Percentiles rank a stretch among this genome's conserved stretches.
phyloP scores from a whole-genome alignment of 2,113 vertebrate genomes.

The Cebidichthys violaceus region DNA sequence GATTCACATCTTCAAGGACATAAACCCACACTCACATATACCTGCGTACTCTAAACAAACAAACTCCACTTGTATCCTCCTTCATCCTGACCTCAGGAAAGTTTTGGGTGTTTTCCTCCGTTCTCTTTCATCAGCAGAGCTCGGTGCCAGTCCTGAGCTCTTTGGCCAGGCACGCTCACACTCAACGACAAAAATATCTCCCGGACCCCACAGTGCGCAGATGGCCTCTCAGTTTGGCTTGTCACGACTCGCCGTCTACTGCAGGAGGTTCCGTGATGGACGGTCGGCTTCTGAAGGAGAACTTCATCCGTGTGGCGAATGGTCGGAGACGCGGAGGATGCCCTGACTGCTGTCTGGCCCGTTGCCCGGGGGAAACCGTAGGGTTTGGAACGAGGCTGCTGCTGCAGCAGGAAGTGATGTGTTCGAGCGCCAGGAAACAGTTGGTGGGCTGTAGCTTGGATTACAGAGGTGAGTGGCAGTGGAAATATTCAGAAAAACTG shows the following conservation, averaged over 20 bases:
- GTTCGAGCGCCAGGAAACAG: slow-evolving; percentile 64
- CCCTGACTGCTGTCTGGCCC: slow-evolving; percentile 76
- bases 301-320: slow-evolving; percentile 68
- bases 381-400: slow-evolving; percentile 59
- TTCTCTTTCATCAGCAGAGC: slow-evolving; percentile 77
- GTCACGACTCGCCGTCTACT: slow-evolving; percentile 85
- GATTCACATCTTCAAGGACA: neutral
- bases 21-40: neutral
- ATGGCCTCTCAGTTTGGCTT: slow-evolving; percentile 88
- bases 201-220: slow-evolving; percentile 81
- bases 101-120: slow-evolving; percentile 74
- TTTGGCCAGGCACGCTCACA: slow-evolving; percentile 71
- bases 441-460: slow-evolving; percentile 42
- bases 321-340: slow-evolving; percentile 62
- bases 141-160: slow-evolving; percentile 68
- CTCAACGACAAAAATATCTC: slow-evolving; percentile 84
- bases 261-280: slow-evolving; percentile 84
- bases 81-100: slow-evolving; percentile 81
- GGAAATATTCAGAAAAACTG: slow-evolving; percentile 71
- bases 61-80: slow-evolving; percentile 31
- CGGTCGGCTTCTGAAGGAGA: slow-evolving; percentile 79
- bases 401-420: slow-evolving; percentile 61
- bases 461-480: slow-evolving; percentile 45
- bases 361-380: slow-evolving; percentile 73
- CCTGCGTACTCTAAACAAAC: neutral